These are phyloP conservation scores for Phrynocephalus vlangalii DNA, from an alignment of 2,797 vertebrate species.

Conservation along the genomic window DNA sequence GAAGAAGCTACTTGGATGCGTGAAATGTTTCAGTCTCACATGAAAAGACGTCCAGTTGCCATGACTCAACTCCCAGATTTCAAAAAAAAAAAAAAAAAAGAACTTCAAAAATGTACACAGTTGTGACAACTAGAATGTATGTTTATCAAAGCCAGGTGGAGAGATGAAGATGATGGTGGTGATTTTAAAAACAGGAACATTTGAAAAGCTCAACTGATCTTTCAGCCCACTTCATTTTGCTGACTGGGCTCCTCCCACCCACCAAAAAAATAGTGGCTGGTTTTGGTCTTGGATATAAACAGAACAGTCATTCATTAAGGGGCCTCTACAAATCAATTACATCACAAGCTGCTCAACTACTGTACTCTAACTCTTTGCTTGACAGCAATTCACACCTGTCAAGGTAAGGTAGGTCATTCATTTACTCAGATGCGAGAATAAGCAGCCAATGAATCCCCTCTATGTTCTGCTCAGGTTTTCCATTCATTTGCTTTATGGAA, in stretches of 20 bases:
- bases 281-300: neutral
- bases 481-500: conserved; percentile 34
- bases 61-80: too few relatives aligned
- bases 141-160: conserved; percentile 3
- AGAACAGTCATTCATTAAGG: conserved; percentile 59
- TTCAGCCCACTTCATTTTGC: conserved; percentile 65
- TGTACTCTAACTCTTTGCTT: neutral
- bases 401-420: conserved; percentile 53
- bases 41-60: too few relatives aligned
- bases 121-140: conserved; percentile 55
- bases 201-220: conserved; percentile 55
- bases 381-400: conserved; percentile 55
- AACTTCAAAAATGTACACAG: neutral
- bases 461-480: conserved; percentile 14
- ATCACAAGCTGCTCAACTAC: conserved; percentile 36
- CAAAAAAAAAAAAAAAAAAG: too few relatives aligned
- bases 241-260: conserved; percentile 49
- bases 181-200: conserved; percentile 50
- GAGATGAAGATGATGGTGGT: neutral
- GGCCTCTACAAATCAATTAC: conserved; percentile 55
- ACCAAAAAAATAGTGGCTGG: neutral
- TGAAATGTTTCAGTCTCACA: too few relatives aligned
- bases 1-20: too few relatives aligned
- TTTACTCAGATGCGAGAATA: conserved; percentile 3
- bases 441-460: conserved; percentile 21